A percentile compares a stretch with the other conserved stretches of the same genome.
These are phyloP conservation scores for Sceloporus undulatus DNA, from an alignment of 2,113 vertebrate genomes.

Conservation along the genomic window DNA sequence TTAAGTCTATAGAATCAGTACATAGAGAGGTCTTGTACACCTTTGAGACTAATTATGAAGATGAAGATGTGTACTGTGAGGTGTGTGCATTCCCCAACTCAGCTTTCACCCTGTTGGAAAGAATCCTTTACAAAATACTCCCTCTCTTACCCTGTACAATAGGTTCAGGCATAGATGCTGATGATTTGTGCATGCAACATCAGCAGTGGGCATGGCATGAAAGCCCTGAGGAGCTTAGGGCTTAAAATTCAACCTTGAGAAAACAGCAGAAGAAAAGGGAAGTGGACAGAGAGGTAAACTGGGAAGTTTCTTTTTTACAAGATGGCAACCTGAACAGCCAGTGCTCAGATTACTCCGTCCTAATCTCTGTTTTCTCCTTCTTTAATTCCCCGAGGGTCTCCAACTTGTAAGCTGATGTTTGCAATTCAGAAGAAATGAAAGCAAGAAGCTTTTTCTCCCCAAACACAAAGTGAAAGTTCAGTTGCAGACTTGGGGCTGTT, in stretches of 20 bases:
- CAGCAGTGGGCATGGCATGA: too few relatives aligned
- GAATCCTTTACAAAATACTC: too few relatives aligned
- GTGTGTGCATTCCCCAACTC: too few relatives aligned
- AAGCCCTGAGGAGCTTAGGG: not conserved
- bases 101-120: too few relatives aligned
- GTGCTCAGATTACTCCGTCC: not conserved
- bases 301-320: not conserved
- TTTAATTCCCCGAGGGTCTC: not conserved
- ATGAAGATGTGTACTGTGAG: too few relatives aligned
- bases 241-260: not conserved
- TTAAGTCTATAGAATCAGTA: too few relatives aligned
- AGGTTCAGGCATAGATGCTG: too few relatives aligned
- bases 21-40: too few relatives aligned
- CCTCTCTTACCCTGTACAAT: too few relatives aligned
- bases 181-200: too few relatives aligned
- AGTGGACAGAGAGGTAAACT: not conserved
- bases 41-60: too few relatives aligned
- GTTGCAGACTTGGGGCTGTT: not conserved
- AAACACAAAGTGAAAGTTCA: not conserved
- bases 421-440: not conserved
- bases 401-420: accelerated
- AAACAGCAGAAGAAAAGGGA: not conserved
- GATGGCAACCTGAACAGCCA: not conserved
- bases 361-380: too few relatives aligned
- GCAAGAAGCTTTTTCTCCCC: not conserved